phyloP scores from a whole-genome alignment of 2,888 invertebrate genomes.

The Dendrolimus pini region DNA sequence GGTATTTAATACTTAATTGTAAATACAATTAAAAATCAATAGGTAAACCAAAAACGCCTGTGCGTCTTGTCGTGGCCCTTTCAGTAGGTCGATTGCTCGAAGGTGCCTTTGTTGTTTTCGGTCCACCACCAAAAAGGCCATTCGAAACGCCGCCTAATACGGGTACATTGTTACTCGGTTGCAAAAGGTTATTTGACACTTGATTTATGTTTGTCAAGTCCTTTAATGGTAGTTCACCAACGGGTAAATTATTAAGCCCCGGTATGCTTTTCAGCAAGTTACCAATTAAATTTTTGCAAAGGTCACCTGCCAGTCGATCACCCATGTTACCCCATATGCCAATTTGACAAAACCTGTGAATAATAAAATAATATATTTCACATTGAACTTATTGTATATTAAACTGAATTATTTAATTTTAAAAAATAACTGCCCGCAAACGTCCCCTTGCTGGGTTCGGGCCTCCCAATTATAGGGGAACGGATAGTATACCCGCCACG shows the following conservation, averaged over 20 bases:
- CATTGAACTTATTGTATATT: no score
- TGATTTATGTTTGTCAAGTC: neutral
- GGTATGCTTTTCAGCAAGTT: constrained; percentile 33
- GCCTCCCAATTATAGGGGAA: no score
- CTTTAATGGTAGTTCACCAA: neutral
- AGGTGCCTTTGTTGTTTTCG: neutral
- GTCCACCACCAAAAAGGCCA: neutral
- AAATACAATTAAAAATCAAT: constrained; percentile 2
- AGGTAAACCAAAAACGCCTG: constrained; percentile 1
- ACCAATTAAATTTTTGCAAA: constrained; percentile 66
- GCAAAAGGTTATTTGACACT: neutral
- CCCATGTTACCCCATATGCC: constrained; percentile 81
- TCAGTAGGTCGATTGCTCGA: neutral
- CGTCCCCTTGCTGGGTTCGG: no score
- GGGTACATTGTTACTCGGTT: constrained; percentile 1
- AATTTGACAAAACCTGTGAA: constrained; percentile 79
- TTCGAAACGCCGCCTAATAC: neutral
- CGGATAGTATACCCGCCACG: no score
- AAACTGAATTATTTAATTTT: no score
- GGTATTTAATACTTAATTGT: no score
- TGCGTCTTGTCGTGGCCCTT: neutral
- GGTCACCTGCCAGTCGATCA: constrained; percentile 71
- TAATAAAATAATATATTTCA: neutral
- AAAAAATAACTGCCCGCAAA: no score
- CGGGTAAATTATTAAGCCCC: constrained; percentile 3